Conservation (phyloP, 37 sponge, comb jelly and placozoan genomes). For the Corticium candelabrum region DNA sequence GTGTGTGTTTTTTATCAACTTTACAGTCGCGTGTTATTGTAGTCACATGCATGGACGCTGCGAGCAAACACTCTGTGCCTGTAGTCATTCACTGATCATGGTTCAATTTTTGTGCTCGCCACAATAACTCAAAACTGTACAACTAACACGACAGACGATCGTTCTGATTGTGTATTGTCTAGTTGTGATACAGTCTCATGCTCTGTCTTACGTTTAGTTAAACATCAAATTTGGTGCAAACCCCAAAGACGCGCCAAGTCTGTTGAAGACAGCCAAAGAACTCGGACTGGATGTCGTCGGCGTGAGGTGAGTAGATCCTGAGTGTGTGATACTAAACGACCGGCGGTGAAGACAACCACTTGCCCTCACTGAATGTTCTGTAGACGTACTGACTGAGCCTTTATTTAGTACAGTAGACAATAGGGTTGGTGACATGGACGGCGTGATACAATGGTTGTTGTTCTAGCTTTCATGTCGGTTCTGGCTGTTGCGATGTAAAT, state of each 20-base stretch:
- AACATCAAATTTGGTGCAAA: constrained; percentile 52
- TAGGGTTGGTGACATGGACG: not conserved
- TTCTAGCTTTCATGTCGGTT: constrained; percentile 86
- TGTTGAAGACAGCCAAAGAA: constrained; percentile 49
- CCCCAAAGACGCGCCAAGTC: constrained; percentile 24
- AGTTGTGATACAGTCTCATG: too few relatives aligned
- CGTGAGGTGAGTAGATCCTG: constrained; percentile 50
- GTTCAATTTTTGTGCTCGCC: too few relatives aligned
- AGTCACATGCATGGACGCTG: too few relatives aligned
- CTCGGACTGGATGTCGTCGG: constrained; percentile 66
- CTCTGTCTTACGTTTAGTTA: too few relatives aligned
- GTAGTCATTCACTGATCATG: too few relatives aligned
- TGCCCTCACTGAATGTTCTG: constrained; percentile 45
- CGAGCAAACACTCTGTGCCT: too few relatives aligned
- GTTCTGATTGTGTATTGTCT: too few relatives aligned
- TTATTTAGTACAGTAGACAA: not conserved
- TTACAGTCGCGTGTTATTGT: too few relatives aligned
- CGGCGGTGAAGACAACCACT: constrained; percentile 42
- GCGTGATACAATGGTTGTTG: not conserved
- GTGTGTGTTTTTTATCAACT: too few relatives aligned
- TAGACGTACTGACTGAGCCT: not conserved
- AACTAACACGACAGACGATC: too few relatives aligned
- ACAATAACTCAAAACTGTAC: too few relatives aligned
- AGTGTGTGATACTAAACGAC: not conserved
- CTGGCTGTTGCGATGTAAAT: constrained; percentile 48